Evolutionary conservation across 2,888 invertebrate genomes (phyloP).

Genomic region (Beris chalybata): DNA sequence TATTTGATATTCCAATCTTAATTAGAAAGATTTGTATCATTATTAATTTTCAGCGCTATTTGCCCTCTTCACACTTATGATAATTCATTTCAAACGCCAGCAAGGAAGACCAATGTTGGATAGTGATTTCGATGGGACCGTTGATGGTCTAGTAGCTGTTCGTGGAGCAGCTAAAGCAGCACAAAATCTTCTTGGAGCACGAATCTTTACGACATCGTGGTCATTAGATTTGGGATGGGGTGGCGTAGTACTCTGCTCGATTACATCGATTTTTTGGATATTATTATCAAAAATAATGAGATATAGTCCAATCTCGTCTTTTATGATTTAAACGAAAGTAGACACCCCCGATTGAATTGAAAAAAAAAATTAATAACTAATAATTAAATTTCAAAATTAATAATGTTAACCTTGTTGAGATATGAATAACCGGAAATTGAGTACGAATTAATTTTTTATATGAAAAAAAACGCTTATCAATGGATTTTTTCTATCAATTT

Average conservation of each 20-base stretch:
- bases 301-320: slow-evolving; percentile 78
- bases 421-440: no score
- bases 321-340: slow-evolving; percentile 61
- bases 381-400: no score
- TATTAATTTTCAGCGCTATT: slow-evolving; percentile 71
- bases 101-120: slow-evolving; percentile 67
- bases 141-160: slow-evolving; percentile 70
- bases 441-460: slow-evolving; percentile 2
- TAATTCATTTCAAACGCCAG: slow-evolving; percentile 87
- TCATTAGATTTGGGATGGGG: slow-evolving; percentile 84
- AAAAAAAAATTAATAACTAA: no score
- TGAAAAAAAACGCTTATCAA: slow-evolving; percentile 4
- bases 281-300: slow-evolving; percentile 88
- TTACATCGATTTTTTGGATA: slow-evolving; percentile 85
- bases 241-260: slow-evolving; percentile 79
- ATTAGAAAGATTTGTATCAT: background rate
- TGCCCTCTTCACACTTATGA: slow-evolving; percentile 87
- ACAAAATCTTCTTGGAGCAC: slow-evolving; percentile 64
- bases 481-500: background rate
- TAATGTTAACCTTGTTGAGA: no score
- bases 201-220: slow-evolving; percentile 79
- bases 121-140: slow-evolving; percentile 66
- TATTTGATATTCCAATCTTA: background rate
- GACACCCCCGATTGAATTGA: no score
- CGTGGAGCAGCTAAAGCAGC: slow-evolving; percentile 59